Conservation (phyloP, 2,113 vertebrate genomes). For the Brienomyrus brachyistius region DNA sequence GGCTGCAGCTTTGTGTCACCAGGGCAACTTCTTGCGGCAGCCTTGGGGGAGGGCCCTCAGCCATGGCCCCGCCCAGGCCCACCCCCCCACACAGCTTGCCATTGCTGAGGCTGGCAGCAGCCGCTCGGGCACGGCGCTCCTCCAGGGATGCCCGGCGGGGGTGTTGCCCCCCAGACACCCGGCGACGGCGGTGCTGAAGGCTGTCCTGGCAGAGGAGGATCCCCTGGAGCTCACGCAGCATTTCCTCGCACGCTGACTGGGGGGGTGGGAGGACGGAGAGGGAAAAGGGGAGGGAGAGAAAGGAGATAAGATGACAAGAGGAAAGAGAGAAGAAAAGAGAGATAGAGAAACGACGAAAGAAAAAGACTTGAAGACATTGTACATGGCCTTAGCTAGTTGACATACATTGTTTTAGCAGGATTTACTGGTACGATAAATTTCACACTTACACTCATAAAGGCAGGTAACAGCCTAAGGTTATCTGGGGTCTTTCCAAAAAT, state of each 20-base stretch:
- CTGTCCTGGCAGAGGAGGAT: conserved; percentile 91
- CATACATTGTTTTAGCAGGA: not conserved
- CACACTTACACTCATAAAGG: not conserved
- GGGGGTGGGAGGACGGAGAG: conserved; percentile 46
- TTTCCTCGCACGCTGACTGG: conserved; percentile 93
- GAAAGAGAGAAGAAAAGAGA: not conserved
- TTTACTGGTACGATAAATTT: not conserved
- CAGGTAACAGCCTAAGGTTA: not conserved
- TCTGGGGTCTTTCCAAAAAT: not conserved
- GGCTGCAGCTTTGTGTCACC: conserved; percentile 84
- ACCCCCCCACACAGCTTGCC: conserved; percentile 84
- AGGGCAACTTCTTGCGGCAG: conserved; percentile 86
- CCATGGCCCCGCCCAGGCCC: conserved; percentile 48
- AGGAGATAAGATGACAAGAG: not conserved
- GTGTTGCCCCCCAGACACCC: conserved; percentile 50
- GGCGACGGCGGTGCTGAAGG: conserved; percentile 73
- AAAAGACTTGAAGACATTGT: not conserved
- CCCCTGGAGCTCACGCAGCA: conserved; percentile 85
- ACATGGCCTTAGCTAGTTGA: not conserved
- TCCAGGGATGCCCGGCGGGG: conserved; percentile 67
- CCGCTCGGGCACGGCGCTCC: conserved; percentile 66
- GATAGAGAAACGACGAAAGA: not conserved
- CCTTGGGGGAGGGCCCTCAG: conserved; percentile 85
- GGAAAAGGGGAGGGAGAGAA: not conserved
- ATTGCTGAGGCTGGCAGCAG: conserved; percentile 75